A percentile compares a stretch with the other conserved stretches of the same genome.
phyloP scores from a whole-genome alignment of 2,797 vertebrate species.

The Galagoides demidoff region DNA sequence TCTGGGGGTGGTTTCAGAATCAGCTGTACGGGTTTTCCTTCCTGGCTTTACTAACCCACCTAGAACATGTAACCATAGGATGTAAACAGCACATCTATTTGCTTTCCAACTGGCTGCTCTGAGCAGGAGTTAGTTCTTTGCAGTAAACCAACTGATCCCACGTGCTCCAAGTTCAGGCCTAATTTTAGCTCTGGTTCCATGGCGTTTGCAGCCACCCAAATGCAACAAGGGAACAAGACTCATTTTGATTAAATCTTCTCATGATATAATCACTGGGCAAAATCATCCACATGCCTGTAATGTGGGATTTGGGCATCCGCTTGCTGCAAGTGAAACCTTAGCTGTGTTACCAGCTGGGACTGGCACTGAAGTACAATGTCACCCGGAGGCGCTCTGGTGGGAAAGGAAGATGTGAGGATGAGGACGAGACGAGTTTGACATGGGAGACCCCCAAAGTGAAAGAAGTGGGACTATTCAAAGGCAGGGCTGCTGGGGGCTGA shows the following conservation, averaged over 20 bases:
- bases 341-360: background rate
- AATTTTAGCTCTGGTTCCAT: background rate
- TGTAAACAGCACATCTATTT: background rate
- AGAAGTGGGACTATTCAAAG: background rate
- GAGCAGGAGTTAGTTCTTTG: constrained; percentile 2
- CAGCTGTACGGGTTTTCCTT: background rate
- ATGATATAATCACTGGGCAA: background rate
- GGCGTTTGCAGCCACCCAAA: background rate
- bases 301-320: background rate
- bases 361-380: background rate
- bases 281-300: background rate
- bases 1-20: background rate
- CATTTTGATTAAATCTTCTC: background rate
- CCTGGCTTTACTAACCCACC: background rate
- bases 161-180: background rate
- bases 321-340: background rate
- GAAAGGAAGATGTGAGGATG: background rate
- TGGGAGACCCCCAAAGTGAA: background rate
- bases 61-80: background rate
- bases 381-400: background rate
- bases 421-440: background rate
- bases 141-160: constrained; percentile 27
- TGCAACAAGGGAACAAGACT: background rate
- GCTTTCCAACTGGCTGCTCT: background rate
- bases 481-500: background rate